Conservation (phyloP, 2,888 invertebrate species). For the Leucoma salicis region DNA sequence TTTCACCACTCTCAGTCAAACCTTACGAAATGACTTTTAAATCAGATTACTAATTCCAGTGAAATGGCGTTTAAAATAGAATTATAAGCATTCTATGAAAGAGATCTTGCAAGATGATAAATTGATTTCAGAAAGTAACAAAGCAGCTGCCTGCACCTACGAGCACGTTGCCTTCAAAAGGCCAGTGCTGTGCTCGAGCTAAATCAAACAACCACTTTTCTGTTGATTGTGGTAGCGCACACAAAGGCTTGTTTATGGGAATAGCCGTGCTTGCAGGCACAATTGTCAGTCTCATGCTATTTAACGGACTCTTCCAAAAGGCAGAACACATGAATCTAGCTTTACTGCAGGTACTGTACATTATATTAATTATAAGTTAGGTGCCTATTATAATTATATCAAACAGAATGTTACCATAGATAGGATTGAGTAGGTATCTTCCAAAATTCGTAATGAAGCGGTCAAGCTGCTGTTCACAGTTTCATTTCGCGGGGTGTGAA, state of each 20-base stretch:
- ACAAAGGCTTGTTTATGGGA: slow-evolving; percentile 85
- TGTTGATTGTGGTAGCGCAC: slow-evolving; percentile 88
- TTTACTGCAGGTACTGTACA: slow-evolving; percentile 76
- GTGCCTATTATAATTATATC: no score
- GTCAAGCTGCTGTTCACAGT: no score
- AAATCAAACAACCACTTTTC: slow-evolving; percentile 82
- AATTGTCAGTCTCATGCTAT: slow-evolving; percentile 86
- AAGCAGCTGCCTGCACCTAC: slow-evolving; percentile 23
- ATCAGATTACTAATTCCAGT: no score
- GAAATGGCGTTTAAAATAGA: no score
- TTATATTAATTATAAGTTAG: neutral
- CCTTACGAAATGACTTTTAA: no score
- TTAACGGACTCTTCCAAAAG: slow-evolving; percentile 84
- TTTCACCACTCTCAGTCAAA: no score
- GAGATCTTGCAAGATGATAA: no score
- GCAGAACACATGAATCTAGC: slow-evolving; percentile 80
- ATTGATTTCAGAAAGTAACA: slow-evolving; percentile 40
- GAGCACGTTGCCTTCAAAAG: slow-evolving; percentile 20
- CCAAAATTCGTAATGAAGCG: no score
- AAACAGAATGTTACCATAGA: no score
- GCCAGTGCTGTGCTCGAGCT: slow-evolving; percentile 52
- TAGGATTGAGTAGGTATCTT: no score
- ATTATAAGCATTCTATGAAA: no score
- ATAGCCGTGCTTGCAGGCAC: slow-evolving; percentile 86
- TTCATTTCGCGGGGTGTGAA: no score